Evolutionary conservation across 2,113 vertebrate genomes (phyloP).

Genomic region (Lonchura striata): DNA sequence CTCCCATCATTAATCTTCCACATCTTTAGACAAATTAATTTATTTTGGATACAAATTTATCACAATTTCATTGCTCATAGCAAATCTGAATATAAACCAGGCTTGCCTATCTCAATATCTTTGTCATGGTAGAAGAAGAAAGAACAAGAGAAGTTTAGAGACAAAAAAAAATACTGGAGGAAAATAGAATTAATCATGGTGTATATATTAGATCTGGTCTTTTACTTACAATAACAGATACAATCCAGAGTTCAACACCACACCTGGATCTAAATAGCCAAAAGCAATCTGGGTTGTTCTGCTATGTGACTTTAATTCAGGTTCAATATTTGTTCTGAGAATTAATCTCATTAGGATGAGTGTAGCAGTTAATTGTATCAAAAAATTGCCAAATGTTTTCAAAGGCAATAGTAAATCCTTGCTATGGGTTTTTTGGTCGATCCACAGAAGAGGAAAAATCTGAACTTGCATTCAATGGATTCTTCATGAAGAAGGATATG

Average conservation of each 20-base stretch:
- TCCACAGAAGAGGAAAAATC: not conserved
- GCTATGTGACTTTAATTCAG: not conserved
- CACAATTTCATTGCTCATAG: not conserved
- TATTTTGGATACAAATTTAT: not conserved
- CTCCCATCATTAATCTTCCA: not conserved
- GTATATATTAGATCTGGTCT: not conserved
- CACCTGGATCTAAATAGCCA: not conserved
- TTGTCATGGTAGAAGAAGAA: not conserved
- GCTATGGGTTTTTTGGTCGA: not conserved
- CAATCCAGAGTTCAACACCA: not conserved
- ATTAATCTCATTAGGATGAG: not conserved
- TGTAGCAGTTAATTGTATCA: not conserved
- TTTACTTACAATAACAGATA: not conserved
- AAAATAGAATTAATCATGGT: not conserved
- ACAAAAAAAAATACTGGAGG: not conserved
- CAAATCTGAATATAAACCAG: not conserved
- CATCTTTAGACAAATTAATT: not conserved
- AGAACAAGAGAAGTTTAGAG: not conserved
- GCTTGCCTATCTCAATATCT: not conserved
- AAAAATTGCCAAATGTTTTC: not conserved
- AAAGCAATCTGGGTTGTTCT: not conserved
- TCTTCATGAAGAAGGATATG: not conserved
- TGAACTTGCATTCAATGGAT: not conserved
- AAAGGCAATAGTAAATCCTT: not conserved
- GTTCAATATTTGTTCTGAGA: not conserved